A percentile compares a stretch with the other conserved stretches of the same genome.
phyloP scores from a whole-genome alignment of 2,113 vertebrate species.

The Scomber colias region DNA sequence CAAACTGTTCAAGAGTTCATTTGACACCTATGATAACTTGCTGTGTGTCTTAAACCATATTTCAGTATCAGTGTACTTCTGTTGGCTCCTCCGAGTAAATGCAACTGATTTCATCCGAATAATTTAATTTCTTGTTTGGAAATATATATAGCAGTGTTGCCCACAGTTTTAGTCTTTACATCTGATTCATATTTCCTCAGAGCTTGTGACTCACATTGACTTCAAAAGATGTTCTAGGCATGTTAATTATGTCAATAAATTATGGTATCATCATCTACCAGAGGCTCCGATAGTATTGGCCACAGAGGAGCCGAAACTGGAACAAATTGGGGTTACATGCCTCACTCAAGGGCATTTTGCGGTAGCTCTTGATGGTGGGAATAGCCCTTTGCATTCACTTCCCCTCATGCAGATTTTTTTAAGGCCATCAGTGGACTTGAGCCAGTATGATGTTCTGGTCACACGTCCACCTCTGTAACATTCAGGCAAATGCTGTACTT shows the following conservation, averaged over 20 bases:
- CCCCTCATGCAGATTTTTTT: constrained; percentile 27
- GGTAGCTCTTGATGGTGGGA: constrained; percentile 53
- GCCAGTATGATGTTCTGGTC: constrained; percentile 18
- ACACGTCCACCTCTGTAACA: constrained; percentile 4
- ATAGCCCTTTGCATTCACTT: constrained; percentile 40
- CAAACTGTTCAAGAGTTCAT: not conserved
- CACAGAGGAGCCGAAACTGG: constrained; percentile 50
- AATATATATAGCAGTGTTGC: not conserved
- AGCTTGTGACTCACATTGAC: constrained; percentile 38
- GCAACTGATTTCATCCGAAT: not conserved
- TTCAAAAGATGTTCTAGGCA: constrained; percentile 51
- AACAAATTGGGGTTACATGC: constrained; percentile 70
- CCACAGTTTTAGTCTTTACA: not conserved
- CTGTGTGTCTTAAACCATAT: not conserved
- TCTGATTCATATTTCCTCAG: constrained; percentile 20
- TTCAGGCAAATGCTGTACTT: constrained; percentile 4
- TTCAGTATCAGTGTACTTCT: not conserved
- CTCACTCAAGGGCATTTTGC: constrained; percentile 46
- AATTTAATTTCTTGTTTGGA: not conserved
- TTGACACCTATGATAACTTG: not conserved
- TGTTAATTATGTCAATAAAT: constrained; percentile 32
- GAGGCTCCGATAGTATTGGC: constrained; percentile 32
- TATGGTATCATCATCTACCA: constrained; percentile 18
- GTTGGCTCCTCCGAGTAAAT: not conserved
- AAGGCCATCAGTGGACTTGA: constrained; percentile 14